Evolutionary conservation across 2,888 invertebrate species (phyloP).

Genomic region (Cheilosia vernalis): DNA sequence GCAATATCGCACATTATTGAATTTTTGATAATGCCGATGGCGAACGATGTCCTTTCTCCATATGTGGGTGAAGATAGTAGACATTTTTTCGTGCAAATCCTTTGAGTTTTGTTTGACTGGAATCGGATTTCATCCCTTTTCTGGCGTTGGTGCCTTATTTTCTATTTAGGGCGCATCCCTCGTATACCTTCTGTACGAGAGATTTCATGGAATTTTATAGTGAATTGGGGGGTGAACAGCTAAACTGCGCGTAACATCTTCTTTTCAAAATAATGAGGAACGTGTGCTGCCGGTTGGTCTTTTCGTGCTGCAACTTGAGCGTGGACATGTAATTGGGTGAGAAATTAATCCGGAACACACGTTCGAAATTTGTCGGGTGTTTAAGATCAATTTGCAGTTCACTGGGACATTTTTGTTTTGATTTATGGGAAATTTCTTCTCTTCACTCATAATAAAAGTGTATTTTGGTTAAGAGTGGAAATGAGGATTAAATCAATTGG

Average conservation of each 20-base stretch:
- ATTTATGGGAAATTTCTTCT: not conserved
- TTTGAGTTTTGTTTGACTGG: slow-evolving; percentile 42
- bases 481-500: too few species aligned
- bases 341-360: slow-evolving; percentile 70
- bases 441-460: too few species aligned
- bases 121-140: slow-evolving; percentile 66
- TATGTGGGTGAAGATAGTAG: slow-evolving; percentile 67
- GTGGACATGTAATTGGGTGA: slow-evolving; percentile 56
- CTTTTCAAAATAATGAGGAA: slow-evolving; percentile 46
- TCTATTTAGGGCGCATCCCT: slow-evolving; percentile 57
- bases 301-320: slow-evolving; percentile 68
- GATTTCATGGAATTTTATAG: slow-evolving; percentile 14
- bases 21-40: slow-evolving; percentile 1
- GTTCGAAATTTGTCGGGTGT: slow-evolving; percentile 65
- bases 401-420: slow-evolving; percentile 8
- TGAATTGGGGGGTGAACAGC: slow-evolving; percentile 21
- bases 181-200: not conserved
- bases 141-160: not conserved
- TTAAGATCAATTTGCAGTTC: slow-evolving; percentile 61
- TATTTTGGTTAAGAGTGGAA: too few species aligned
- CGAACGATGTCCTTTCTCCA: slow-evolving; percentile 40
- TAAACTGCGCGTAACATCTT: slow-evolving; percentile 35
- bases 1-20: slow-evolving; percentile 1
- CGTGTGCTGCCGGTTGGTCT: slow-evolving; percentile 61
- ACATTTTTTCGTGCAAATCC: slow-evolving; percentile 28